Percentiles rank a stretch among this genome's conserved stretches.
Evolutionary conservation across 2,888 invertebrate genomes (phyloP).

Genomic region (Pterobdella sp.): DNA sequence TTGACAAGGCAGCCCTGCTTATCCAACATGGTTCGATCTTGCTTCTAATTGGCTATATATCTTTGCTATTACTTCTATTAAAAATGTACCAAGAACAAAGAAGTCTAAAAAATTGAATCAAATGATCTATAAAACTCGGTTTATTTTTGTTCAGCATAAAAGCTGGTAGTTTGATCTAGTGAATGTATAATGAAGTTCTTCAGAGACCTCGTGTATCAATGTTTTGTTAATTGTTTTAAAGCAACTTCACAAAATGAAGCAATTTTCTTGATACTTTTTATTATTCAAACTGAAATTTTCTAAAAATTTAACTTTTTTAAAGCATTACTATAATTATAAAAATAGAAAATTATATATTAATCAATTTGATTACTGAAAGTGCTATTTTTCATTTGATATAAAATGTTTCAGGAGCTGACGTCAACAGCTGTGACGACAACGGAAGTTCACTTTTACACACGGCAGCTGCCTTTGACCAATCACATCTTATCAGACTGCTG

Average conservation of each 20-base stretch:
- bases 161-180: too few relatives aligned
- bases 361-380: neutral
- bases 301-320: neutral
- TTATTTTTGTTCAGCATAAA: too few relatives aligned
- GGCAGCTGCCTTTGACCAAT: conserved; percentile 61
- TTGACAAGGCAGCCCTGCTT: conserved; percentile 24
- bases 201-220: neutral
- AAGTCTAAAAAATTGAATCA: too few relatives aligned
- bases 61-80: too few relatives aligned
- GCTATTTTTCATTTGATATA: neutral
- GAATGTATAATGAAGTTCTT: conserved; percentile 9
- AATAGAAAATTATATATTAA: too few relatives aligned
- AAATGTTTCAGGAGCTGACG: conserved; percentile 51
- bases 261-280: too few relatives aligned
- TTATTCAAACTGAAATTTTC: too few relatives aligned
- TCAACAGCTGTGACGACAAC: conserved; percentile 58
- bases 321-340: neutral
- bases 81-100: too few relatives aligned
- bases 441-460: conserved; percentile 61
- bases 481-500: conserved; percentile 56
- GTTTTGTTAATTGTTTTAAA: too few relatives aligned
- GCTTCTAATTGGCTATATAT: too few relatives aligned
- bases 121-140: too few relatives aligned
- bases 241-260: too few relatives aligned
- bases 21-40: conserved; percentile 26